Evolutionary conservation across 2,888 invertebrate species (phyloP).

Genomic region (Xanthostigma xanthostigma): DNA sequence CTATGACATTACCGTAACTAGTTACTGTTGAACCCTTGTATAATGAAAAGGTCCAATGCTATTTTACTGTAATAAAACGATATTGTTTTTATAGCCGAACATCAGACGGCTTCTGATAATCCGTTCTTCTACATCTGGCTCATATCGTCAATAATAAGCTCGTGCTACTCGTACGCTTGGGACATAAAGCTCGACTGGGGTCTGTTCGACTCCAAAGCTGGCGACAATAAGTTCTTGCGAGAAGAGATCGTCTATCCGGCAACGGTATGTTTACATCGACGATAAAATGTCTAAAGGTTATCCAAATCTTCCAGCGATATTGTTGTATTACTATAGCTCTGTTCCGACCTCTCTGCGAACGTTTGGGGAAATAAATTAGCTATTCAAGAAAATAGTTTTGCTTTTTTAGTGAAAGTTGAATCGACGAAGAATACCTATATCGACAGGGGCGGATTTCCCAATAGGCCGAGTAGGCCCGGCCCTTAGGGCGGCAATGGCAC

Average conservation of each 20-base stretch:
- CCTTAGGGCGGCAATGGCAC: no score
- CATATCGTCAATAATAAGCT: slow-evolving; percentile 66
- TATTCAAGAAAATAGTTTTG: no score
- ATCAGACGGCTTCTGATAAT: slow-evolving; percentile 39
- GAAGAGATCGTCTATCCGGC: slow-evolving; percentile 94
- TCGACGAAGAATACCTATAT: no score
- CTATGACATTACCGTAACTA: no score
- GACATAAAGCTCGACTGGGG: slow-evolving; percentile 99
- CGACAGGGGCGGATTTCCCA: no score
- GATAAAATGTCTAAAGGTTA: background rate
- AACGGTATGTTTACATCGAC: slow-evolving; percentile 43
- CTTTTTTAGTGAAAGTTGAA: no score
- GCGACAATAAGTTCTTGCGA: slow-evolving; percentile 79
- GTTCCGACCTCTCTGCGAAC: no score
- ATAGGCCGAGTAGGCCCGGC: no score
- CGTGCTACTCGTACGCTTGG: slow-evolving; percentile 93
- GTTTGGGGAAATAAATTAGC: no score
- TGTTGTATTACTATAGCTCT: no score
- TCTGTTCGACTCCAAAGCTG: slow-evolving; percentile 77
- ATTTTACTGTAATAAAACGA: background rate
- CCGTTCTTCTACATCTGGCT: slow-evolving; percentile 88
- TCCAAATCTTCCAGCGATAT: no score
- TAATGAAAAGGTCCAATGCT: background rate
- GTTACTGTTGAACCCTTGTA: no score
- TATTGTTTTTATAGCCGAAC: slow-evolving; percentile 4